A percentile compares a stretch with the other conserved stretches of the same genome.
phyloP scores from a whole-genome alignment of 2,888 invertebrate genomes.

The Limnephilus auricula region DNA sequence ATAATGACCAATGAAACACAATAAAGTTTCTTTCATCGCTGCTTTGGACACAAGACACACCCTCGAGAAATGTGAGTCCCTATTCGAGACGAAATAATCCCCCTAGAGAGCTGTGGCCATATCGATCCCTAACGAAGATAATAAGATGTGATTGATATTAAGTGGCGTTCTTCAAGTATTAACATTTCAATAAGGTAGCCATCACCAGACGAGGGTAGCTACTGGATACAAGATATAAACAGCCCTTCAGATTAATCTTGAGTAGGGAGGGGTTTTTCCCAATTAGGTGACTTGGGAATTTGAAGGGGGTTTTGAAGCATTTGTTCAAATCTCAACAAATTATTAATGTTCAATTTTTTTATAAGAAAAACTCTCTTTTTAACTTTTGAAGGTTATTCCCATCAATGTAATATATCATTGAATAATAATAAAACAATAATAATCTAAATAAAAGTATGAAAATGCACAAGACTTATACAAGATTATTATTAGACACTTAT shows the following conservation, averaged over 20 bases:
- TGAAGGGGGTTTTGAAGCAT: neutral
- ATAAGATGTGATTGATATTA: conserved; percentile 41
- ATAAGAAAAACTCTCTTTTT: too few relatives aligned
- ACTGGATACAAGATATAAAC: neutral
- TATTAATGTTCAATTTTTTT: too few relatives aligned
- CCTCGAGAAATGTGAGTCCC: conserved; percentile 21
- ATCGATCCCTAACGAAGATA: conserved; percentile 29
- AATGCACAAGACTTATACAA: too few relatives aligned
- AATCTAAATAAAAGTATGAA: too few relatives aligned
- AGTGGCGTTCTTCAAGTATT: conserved; percentile 25
- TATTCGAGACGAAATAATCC: conserved; percentile 8
- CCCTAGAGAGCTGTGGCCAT: neutral
- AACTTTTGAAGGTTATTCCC: too few relatives aligned
- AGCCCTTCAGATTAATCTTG: neutral
- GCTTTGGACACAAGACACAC: neutral
- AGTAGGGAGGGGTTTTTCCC: neutral
- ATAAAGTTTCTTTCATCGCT: neutral
- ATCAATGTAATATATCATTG: too few relatives aligned
- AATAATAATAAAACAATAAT: too few relatives aligned
- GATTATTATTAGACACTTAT: too few relatives aligned
- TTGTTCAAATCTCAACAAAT: neutral
- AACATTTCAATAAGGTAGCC: conserved; percentile 21
- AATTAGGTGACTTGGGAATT: neutral
- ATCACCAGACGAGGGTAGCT: neutral
- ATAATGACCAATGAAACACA: neutral